Conservation (phyloP, 2,888 invertebrate species). For the Lordiphosa fenestrarum region DNA sequence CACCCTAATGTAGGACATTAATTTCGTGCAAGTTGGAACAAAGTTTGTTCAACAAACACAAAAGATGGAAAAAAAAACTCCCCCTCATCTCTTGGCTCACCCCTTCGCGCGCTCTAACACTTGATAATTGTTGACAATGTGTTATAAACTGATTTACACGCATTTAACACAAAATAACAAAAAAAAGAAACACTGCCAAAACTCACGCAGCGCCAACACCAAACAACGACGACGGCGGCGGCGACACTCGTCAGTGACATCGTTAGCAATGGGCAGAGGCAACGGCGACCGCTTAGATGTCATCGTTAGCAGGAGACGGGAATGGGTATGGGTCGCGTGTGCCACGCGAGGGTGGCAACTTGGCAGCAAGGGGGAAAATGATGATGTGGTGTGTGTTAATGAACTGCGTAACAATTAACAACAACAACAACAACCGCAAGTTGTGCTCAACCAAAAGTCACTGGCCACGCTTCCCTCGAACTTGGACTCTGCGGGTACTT, state of each 20-base stretch:
- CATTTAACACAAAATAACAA: constrained; percentile 60
- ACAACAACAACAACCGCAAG: constrained; percentile 31
- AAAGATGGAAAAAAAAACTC: not conserved
- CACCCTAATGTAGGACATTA: constrained; percentile 2
- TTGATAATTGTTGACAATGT: constrained; percentile 74
- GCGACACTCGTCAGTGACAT: constrained; percentile 46
- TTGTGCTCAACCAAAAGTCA: constrained; percentile 49
- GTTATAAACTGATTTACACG: constrained; percentile 75
- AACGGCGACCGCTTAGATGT: constrained; percentile 64
- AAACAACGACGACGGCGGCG: constrained; percentile 26
- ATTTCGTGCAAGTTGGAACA: constrained; percentile 3
- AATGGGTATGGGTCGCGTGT: constrained; percentile 55
- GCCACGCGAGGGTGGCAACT: constrained; percentile 67
- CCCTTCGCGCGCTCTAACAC: constrained; percentile 45
- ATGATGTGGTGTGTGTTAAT: constrained; percentile 51
- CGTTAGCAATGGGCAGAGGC: constrained; percentile 40
- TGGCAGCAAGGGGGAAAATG: constrained; percentile 14
- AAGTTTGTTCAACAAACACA: not conserved
- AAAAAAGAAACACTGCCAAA: constrained; percentile 68
- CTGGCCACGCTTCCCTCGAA: constrained; percentile 45
- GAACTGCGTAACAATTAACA: constrained; percentile 71
- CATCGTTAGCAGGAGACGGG: constrained; percentile 54
- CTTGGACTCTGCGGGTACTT: constrained; percentile 59
- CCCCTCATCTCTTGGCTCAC: constrained; percentile 16
- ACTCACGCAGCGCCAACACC: constrained; percentile 68